These are phyloP conservation scores for Karalla daura DNA, from an alignment of 2,797 vertebrate species.

Conservation along the genomic window DNA sequence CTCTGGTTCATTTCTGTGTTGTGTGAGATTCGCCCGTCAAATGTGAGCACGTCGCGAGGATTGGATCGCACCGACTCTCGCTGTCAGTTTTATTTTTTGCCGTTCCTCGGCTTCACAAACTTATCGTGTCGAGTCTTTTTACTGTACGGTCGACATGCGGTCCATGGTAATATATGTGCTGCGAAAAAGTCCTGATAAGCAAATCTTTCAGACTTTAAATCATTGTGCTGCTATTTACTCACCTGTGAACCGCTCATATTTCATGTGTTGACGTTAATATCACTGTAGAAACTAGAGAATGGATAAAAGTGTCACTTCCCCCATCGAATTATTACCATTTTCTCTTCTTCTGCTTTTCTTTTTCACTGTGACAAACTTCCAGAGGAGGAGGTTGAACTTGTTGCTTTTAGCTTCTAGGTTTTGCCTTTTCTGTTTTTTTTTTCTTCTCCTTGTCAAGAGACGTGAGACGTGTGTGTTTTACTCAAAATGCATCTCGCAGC, in stretches of 20 bases:
- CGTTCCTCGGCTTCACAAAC: neutral
- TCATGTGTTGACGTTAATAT: conserved; percentile 3
- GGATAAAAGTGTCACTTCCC: neutral
- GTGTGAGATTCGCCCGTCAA: conserved; percentile 27
- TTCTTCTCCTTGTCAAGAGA: conserved; percentile 43
- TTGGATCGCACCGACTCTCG: conserved; percentile 22
- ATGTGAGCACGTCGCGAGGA: conserved; percentile 42
- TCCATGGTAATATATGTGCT: conserved; percentile 2
- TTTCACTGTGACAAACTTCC: conserved; percentile 27
- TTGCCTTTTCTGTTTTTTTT: conserved; percentile 18
- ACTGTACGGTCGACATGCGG: neutral
- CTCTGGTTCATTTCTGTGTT: conserved; percentile 34
- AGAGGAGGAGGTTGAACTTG: conserved; percentile 26
- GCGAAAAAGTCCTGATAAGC: conserved; percentile 36
- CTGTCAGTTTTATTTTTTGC: conserved; percentile 12
- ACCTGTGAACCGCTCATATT: conserved; percentile 15
- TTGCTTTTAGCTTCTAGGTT: conserved; percentile 20
- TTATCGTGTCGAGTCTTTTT: conserved; percentile 14
- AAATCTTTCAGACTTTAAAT: neutral
- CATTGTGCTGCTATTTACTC: conserved; percentile 12
- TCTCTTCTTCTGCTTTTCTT: conserved; percentile 2
- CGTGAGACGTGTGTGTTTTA: conserved; percentile 18
- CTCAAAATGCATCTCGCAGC: conserved; percentile 34
- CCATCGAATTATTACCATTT: no score
- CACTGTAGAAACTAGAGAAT: conserved; percentile 5